phyloP scores from a whole-genome alignment of 2,113 vertebrate species.

The Urocolius indicus region DNA sequence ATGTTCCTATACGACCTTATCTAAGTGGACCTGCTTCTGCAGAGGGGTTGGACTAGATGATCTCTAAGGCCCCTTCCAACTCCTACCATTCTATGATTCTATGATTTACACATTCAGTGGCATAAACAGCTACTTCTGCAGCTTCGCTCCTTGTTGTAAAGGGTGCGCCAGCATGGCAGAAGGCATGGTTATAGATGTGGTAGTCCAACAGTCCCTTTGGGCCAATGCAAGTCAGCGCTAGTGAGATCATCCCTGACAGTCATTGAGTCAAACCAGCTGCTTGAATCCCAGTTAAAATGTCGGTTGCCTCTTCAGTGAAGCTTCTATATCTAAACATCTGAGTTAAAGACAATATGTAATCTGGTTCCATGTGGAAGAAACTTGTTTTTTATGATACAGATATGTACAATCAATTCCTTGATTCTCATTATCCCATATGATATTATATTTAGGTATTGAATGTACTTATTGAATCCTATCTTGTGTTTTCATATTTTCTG shows the following conservation, averaged over 20 bases:
- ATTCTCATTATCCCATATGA: neutral
- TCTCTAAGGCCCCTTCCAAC: too few species aligned
- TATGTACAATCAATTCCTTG: neutral
- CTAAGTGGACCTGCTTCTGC: too few species aligned
- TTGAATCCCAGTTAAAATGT: neutral
- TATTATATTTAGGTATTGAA: neutral
- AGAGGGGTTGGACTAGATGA: too few species aligned
- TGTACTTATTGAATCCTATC: neutral
- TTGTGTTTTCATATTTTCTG: neutral
- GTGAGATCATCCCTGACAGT: neutral
- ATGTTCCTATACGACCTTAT: too few species aligned
- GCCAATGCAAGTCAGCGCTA: rapidly evolving
- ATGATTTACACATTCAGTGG: neutral
- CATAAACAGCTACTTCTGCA: neutral
- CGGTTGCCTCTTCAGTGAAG: neutral
- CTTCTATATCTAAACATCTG: neutral
- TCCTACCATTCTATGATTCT: too few species aligned
- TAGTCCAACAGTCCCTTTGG: rapidly evolving
- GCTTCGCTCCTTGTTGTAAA: neutral
- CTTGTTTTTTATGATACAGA: neutral
- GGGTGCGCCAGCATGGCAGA: neutral
- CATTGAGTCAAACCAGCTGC: neutral
- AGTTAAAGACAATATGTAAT: neutral
- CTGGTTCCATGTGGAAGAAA: neutral
- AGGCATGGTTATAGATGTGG: neutral